Evolutionary conservation across 2,888 invertebrate genomes (phyloP), one percentile per base, ranked within the genome.

Genomic region (Hemithea aestivaria): DNA sequence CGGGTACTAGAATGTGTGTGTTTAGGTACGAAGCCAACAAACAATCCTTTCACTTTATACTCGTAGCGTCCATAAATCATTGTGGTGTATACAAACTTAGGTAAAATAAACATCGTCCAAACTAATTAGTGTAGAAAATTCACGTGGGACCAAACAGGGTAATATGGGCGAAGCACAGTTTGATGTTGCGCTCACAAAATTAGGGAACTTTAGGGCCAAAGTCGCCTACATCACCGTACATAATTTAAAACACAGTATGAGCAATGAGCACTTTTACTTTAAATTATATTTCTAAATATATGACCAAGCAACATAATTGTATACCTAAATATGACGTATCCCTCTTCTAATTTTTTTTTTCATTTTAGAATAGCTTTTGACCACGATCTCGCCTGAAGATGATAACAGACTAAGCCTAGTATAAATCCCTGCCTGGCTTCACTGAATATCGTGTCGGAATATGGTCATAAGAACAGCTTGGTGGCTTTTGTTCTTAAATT

Each of bases 71-170:
- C 68, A 78, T 82, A 81, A 81, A 82, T 81, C 81, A 81, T 77
- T 66, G 67, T 67, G 66, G 72, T 72, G 60, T 66, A 65, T 66
- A 66, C 66, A 73, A 81, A 82, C 77, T 78, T 69, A 69, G 71
- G 73, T 73, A 79, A 82, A 84, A 83, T 83, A 83, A 82, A 83
- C 83, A 83, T 74, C 63, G 71, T 66, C 61, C 63, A 74, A 84
- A 82, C 81, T 83, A 82, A 83, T 84, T 83, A 83, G 82, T 73
- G 79, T 74, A 76, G 78, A 79, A 80, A 83, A 83, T 81, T 82
- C 84, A 81, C 79, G 75, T 78, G 84, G 84, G 83, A 81, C 82
- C 77, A 67, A 72, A 73, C 79, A 68, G 78, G 73, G 78, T 75
- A 67, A 75, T 82, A 78, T 79, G 78, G 73, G 67, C 68, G 73